Evolutionary conservation across 2,113 vertebrate genomes (phyloP).

Genomic region (Crotalus tigris): DNA sequence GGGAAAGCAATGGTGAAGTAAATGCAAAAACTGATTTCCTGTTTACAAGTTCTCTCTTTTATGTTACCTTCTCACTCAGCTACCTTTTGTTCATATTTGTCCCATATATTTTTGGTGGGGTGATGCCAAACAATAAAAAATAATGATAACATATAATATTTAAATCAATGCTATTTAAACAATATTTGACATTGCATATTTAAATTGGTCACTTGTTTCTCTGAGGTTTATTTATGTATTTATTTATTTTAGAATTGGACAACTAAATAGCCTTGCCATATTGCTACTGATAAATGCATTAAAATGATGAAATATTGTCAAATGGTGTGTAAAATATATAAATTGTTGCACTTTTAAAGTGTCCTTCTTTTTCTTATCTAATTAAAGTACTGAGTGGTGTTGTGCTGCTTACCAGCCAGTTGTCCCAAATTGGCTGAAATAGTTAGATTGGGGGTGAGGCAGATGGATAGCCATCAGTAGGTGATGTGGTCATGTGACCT

Average conservation of each 20-base stretch:
- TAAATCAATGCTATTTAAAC: neutral
- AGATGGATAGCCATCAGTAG: no score
- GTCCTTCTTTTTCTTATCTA: neutral
- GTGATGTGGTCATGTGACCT: no score
- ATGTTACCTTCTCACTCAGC: neutral
- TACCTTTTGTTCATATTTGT: neutral
- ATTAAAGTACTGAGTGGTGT: neutral
- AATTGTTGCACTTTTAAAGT: neutral
- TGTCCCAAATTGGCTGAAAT: neutral
- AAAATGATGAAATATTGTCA: neutral
- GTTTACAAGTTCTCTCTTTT: neutral
- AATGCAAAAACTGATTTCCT: no score
- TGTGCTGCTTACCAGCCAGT: neutral
- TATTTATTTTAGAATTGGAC: neutral
- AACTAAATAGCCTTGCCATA: neutral
- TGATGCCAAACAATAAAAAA: neutral
- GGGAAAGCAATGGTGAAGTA: neutral
- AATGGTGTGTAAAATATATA: neutral
- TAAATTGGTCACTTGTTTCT: neutral
- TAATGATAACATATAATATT: neutral
- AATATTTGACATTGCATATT: neutral
- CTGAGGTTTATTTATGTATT: neutral
- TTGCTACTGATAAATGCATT: neutral
- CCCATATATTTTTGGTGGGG: neutral
- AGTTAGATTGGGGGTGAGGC: neutral